Evolutionary conservation across 2,888 invertebrate genomes (phyloP), one percentile per base, ranked within the genome.

Genomic region (Synergus itoensis): DNA sequence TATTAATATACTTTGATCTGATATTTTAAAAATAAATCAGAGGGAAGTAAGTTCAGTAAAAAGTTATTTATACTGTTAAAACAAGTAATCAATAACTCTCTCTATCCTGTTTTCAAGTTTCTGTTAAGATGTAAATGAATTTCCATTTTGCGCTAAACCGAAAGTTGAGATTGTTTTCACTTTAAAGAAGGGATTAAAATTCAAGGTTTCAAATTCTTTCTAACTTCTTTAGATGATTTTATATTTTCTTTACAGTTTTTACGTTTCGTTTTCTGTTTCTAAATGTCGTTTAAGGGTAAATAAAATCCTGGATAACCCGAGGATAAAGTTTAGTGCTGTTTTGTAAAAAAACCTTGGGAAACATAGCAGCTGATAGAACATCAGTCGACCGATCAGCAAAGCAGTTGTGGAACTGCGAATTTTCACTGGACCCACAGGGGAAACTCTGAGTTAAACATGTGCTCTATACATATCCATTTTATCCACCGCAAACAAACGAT

Each of bases 311-410:
- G 62, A 28, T 62, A 21, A 62, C 62, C 62, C 28, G 28, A 62
- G 12, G 62, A 62, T 62, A 18, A 62, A 62, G 62, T 62, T 62
- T 62, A 62, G 28, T 62, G 14, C 5, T 62, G 28, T 62, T 62
- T 62, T 21, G 28, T 62, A 62, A 21, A 62, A 62, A 18, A 62
- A 62, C 62, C 62, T 62, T 28, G 62, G 62, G 62, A 62, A 62
- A 28, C 14, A 62, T 62, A 28, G 62, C 62, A 62, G 62, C 62
- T 62, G 62, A 62, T 28, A 28, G 62, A 5, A 62, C 62, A 62
- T 12, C 28, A 62, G 62, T 62, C 62, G 62, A 62, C 21, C 62
- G 28, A 62, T 62, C 28, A 62, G 62, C 21, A 62, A 62, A 62
- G 62, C 62, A 28, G 62, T 28, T 62, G 21, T 62, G 21, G 62